phyloP scores from a whole-genome alignment of 2,113 vertebrate species.

The Romanogobio albipinnatus region DNA sequence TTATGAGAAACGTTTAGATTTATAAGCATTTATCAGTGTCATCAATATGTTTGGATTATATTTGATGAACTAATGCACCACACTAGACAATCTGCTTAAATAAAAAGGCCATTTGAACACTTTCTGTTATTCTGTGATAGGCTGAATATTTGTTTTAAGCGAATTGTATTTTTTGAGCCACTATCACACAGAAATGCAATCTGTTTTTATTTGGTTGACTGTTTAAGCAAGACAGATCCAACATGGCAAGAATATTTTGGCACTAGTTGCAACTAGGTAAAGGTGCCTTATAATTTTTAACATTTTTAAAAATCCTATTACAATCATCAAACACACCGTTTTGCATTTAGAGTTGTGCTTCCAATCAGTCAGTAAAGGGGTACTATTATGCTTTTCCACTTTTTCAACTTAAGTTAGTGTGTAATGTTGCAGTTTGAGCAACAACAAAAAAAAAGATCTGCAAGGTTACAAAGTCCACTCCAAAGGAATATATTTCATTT shows the following conservation, averaged over 20 bases:
- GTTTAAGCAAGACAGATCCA: not conserved
- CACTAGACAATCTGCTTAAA: not conserved
- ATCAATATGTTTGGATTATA: not conserved
- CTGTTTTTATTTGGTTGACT: not conserved
- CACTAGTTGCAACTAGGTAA: not conserved
- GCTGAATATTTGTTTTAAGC: not conserved
- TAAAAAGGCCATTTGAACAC: not conserved
- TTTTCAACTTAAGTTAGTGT: too few species aligned
- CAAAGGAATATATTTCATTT: too few species aligned
- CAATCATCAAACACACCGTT: not conserved
- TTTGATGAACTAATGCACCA: not conserved
- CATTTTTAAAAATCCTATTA: not conserved
- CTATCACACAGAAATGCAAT: not conserved
- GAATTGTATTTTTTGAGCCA: not conserved
- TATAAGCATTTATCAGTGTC: constrained; percentile 27
- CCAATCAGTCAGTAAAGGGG: not conserved
- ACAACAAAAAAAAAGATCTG: too few species aligned
- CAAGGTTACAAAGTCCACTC: too few species aligned
- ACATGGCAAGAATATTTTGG: not conserved
- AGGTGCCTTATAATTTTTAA: not conserved
- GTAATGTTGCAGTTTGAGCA: too few species aligned
- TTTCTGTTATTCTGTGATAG: not conserved
- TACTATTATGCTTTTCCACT: too few species aligned
- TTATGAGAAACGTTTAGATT: not conserved
- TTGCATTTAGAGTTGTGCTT: not conserved